phyloP scores from a whole-genome alignment of 2,888 invertebrate genomes.

The Drosophila subquinaria region DNA sequence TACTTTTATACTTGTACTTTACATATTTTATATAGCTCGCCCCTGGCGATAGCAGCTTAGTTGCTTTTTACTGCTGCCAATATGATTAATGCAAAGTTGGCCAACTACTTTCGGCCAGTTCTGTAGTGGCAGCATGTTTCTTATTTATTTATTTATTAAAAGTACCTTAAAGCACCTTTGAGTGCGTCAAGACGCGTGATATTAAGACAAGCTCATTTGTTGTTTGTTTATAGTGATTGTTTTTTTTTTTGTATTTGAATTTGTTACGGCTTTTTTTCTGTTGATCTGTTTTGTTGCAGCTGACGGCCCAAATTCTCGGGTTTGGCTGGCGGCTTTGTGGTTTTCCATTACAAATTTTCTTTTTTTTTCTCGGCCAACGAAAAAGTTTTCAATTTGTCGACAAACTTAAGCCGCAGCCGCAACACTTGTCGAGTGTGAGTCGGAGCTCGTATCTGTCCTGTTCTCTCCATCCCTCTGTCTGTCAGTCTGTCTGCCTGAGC shows the following conservation, averaged over 20 bases:
- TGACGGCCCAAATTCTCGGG: constrained; percentile 55
- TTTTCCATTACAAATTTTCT: constrained; percentile 25
- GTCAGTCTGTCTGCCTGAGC: constrained; percentile 30
- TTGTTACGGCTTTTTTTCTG: constrained; percentile 9
- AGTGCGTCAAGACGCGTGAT: constrained; percentile 27
- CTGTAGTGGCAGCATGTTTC: neutral
- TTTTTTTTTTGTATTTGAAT: constrained; percentile 7
- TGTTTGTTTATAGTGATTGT: constrained; percentile 20
- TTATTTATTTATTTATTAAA: constrained; percentile 46
- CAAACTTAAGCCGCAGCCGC: constrained; percentile 78
- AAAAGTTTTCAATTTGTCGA: constrained; percentile 79
- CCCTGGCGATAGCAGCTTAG: constrained; percentile 37
- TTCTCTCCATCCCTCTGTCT: constrained; percentile 16
- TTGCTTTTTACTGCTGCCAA: constrained; percentile 17
- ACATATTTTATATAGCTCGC: constrained; percentile 27
- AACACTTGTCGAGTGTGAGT: constrained; percentile 62
- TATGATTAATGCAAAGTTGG: constrained; percentile 41
- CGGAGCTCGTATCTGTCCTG: neutral
- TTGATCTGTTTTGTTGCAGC: constrained; percentile 20
- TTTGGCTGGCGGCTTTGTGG: constrained; percentile 51
- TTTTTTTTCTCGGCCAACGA: constrained; percentile 45
- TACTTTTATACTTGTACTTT: neutral
- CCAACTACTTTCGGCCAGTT: constrained; percentile 25
- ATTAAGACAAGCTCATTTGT: constrained; percentile 33
- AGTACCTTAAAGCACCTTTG: constrained; percentile 21